These are phyloP conservation scores for Rhysida immarginata DNA, from an alignment of 1,140 invertebrate species.

Conservation along the genomic window DNA sequence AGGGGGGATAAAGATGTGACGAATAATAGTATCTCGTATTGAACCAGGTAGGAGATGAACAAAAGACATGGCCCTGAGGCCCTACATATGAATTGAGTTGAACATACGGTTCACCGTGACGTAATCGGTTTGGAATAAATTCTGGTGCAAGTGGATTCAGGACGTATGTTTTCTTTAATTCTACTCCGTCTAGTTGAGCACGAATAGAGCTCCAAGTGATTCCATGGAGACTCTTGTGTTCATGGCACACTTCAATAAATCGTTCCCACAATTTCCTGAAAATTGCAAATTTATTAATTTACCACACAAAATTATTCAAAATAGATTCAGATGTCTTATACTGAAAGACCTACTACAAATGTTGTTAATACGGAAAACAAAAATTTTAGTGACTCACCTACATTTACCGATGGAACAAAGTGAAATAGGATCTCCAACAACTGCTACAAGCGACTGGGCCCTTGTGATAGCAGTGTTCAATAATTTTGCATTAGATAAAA, in stretches of 20 bases:
- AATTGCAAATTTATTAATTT: slow-evolving; percentile 11
- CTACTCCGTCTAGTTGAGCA: slow-evolving; percentile 50
- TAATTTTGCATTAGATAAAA: slow-evolving; percentile 67
- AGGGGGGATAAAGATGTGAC: neutral
- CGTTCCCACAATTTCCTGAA: slow-evolving; percentile 61
- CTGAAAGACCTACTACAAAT: neutral
- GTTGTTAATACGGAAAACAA: neutral
- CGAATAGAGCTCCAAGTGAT: slow-evolving; percentile 50
- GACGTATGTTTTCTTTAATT: slow-evolving; percentile 54
- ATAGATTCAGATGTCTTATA: neutral
- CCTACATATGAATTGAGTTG: neutral
- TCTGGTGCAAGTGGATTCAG: slow-evolving; percentile 69
- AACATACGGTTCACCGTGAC: neutral
- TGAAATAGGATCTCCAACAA: slow-evolving; percentile 73
- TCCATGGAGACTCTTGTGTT: slow-evolving; percentile 57
- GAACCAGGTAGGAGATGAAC: neutral
- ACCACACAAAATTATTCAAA: too few species aligned
- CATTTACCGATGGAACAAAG: slow-evolving; percentile 68
- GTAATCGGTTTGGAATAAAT: slow-evolving; percentile 42
- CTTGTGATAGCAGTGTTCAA: slow-evolving; percentile 75
- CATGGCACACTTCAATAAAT: slow-evolving; percentile 55
- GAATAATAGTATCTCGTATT: neutral
- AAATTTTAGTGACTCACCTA: slow-evolving; percentile 30
- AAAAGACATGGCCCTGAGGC: neutral
- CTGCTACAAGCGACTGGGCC: slow-evolving; percentile 69